Percentiles rank a stretch among this genome's conserved stretches.
Evolutionary conservation across 2,888 invertebrate genomes (phyloP).

Genomic region (Drosophila suboccidentalis): DNA sequence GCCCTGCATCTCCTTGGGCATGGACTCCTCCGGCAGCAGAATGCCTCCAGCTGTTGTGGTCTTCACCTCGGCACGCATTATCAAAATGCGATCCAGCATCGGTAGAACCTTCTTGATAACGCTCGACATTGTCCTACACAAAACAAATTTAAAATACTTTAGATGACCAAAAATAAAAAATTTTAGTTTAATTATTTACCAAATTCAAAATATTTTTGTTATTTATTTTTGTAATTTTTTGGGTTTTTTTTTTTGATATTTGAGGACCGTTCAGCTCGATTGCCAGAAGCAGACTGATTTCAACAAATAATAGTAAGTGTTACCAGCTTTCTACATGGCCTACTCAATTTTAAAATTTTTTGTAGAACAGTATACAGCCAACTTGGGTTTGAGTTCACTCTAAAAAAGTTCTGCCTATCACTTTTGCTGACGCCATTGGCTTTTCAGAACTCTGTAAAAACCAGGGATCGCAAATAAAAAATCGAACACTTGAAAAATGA

Average conservation of each 20-base stretch:
- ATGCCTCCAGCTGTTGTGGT: constrained; percentile 97
- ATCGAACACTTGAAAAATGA: no score
- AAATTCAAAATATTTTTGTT: neutral
- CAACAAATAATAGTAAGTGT: neutral
- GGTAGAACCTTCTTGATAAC: constrained; percentile 91
- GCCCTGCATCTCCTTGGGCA: constrained; percentile 95
- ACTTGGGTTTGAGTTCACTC: constrained; percentile 51
- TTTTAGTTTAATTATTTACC: neutral
- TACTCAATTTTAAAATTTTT: constrained; percentile 1
- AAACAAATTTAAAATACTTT: neutral
- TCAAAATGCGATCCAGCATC: constrained; percentile 96
- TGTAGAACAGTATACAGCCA: constrained; percentile 4
- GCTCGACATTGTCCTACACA: constrained; percentile 49
- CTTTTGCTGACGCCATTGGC: neutral
- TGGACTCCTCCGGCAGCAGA: constrained; percentile 98
- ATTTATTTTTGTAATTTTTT: constrained; percentile 17
- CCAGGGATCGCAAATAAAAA: no score
- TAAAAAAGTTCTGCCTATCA: constrained; percentile 9
- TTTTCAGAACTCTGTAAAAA: neutral
- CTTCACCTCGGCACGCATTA: constrained; percentile 95
- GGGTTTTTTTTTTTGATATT: constrained; percentile 18
- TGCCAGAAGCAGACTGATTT: constrained; percentile 38
- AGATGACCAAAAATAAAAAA: neutral
- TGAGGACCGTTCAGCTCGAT: constrained; percentile 14
- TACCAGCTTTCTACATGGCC: neutral